A percentile compares a stretch with the other conserved stretches of the same genome.
These are phyloP conservation scores for Saxicola maurus DNA, from an alignment of 2,797 vertebrate species.

Conservation along the genomic window DNA sequence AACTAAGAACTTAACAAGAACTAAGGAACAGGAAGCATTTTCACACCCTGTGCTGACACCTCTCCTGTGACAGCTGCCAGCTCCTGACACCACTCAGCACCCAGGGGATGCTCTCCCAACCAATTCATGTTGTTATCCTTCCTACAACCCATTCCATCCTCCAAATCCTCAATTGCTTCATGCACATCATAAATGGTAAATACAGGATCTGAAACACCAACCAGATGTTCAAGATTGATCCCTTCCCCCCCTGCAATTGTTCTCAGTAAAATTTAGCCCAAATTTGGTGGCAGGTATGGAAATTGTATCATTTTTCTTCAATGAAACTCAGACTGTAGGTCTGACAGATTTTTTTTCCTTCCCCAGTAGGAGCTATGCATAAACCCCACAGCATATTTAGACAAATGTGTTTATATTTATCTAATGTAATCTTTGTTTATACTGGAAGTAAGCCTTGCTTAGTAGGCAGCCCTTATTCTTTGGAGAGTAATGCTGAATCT, in stretches of 20 bases:
- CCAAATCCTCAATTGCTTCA: background rate
- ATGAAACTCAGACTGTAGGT: background rate
- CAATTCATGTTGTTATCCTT: background rate
- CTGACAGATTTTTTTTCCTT: background rate
- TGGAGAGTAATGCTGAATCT: background rate
- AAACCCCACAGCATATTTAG: background rate
- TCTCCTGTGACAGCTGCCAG: background rate
- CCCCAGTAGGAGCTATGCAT: background rate
- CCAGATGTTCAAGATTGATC: background rate
- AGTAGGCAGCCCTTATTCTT: background rate
- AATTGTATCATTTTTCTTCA: background rate
- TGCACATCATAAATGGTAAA: background rate
- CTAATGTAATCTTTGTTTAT: background rate
- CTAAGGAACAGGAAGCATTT: background rate
- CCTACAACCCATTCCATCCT: background rate
- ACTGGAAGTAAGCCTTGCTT: background rate
- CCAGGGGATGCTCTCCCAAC: background rate
- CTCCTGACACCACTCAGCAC: background rate
- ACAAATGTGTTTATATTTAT: background rate
- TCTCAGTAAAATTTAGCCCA: background rate
- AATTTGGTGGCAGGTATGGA: background rate
- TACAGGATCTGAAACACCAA: background rate
- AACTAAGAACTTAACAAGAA: background rate
- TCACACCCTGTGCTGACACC: background rate
- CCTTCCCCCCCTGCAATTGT: fast-evolving